Base-by-base conservation (phyloP, 1,140 invertebrate species). In the Drosophila micromelanica region DNA sequence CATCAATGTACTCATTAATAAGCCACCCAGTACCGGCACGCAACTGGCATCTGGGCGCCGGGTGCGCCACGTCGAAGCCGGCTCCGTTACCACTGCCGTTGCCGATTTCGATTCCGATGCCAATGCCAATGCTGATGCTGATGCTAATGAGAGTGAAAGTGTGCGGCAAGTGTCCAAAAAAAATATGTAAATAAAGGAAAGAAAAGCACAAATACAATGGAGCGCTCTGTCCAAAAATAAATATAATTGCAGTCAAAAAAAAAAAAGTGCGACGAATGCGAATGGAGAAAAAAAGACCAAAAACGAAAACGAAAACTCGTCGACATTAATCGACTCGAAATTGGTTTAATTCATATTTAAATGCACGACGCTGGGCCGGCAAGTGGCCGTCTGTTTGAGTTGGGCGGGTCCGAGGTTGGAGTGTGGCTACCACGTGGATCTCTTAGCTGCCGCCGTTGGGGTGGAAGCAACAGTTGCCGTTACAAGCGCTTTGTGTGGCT, bases 1-100 rank as follows among this genome's bases (percentile, higher is more conserved):
- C 84, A 84, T 89, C 85, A 89, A 90, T 90, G 80, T 62, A 84
- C 84, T 76, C 85, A 89, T 89, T 89, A 89, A 89, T 90, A 89
- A 90, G 84, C 85, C 71, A 68, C 67, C 67, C 70, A 67, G 43
- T 55, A 42, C 61, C 46, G 48, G 38, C 61, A 76, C 67, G 72
- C 79, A 82, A 67, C 52, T 65, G 68, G 57, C 38, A 77, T 67
- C 80, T 84, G 80, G 60, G 73, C 76, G 73, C 70, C 69, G 76
- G 67, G 69, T 73, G 72, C 42, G n/a, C 80, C 48, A 46, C 23
- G 32, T 48, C 32, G 46, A 27, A 42, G 35, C 20, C 20, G 20
- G 15, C 12, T 3, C 12, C 20, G 6, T n/a, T 27, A 12, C 23
- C 12, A 6, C 4, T n/a, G 61, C n/a, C 15, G 12, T 6, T 32